These are phyloP conservation scores for Clavelina lepadiformis DNA, from an alignment of 23 tunicate species.

Conservation along the genomic window DNA sequence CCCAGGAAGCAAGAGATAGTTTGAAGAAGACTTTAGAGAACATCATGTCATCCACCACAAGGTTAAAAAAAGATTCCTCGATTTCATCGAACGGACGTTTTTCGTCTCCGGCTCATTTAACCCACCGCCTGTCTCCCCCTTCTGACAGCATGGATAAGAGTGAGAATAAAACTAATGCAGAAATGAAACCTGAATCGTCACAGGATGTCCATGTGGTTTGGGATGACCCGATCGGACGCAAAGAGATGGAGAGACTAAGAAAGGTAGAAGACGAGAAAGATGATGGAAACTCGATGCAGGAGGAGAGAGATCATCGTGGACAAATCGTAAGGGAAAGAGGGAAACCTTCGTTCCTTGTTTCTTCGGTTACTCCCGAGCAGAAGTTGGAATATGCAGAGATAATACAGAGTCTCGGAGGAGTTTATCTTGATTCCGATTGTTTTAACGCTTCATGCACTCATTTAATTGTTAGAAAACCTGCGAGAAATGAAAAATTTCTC, in stretches of 20 bases:
- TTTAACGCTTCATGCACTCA: slow-evolving; percentile 52
- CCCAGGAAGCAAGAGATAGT: slow-evolving; percentile 79
- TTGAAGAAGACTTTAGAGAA: slow-evolving; percentile 53
- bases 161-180: neutral
- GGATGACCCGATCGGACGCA: slow-evolving; percentile 87
- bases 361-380: slow-evolving; percentile 45
- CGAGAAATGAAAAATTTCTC: slow-evolving; percentile 77
- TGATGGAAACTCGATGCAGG: too few species aligned
- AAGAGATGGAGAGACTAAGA: slow-evolving; percentile 62
- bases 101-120: slow-evolving; percentile 26
- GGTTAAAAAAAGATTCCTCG: slow-evolving; percentile 16
- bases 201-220: slow-evolving; percentile 81
- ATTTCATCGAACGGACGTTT: slow-evolving; percentile 4
- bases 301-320: too few species aligned
- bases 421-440: slow-evolving; percentile 40
- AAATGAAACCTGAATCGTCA: slow-evolving; percentile 43
- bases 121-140: too few species aligned
- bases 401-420: slow-evolving; percentile 53
- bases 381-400: slow-evolving; percentile 40
- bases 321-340: slow-evolving; percentile 35
- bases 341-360: slow-evolving; percentile 44
- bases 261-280: slow-evolving; percentile 15
- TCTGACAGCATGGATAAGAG: too few species aligned
- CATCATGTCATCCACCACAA: slow-evolving; percentile 55
- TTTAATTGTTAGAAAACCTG: slow-evolving; percentile 61